These are phyloP conservation scores for Dryomyza anilis DNA, from an alignment of 2,888 invertebrate species.

Conservation along the genomic window DNA sequence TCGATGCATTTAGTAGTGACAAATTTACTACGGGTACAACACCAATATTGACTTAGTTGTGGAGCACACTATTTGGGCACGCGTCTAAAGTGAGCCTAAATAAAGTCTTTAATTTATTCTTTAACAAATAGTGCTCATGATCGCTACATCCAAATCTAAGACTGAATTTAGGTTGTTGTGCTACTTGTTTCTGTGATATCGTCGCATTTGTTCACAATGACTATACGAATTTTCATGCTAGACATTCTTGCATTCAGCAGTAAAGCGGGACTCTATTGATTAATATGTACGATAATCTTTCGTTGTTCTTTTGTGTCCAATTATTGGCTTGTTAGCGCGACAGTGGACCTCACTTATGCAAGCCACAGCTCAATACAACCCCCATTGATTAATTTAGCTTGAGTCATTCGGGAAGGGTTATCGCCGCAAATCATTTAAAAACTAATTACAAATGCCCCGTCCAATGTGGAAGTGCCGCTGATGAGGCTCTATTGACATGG, in stretches of 20 bases:
- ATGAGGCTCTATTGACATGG: conserved; percentile 4
- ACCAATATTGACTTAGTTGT: background rate
- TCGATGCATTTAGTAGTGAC: conserved; percentile 1
- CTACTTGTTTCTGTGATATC: background rate
- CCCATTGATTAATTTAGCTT: conserved; percentile 13
- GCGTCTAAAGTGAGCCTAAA: no score
- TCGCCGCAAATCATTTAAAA: conserved; percentile 12
- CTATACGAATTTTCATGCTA: background rate
- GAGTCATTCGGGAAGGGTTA: conserved; percentile 8
- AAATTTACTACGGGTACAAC: background rate
- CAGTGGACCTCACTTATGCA: conserved; percentile 1
- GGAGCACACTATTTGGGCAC: no score
- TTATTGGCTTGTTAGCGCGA: background rate
- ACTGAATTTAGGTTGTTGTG: no score
- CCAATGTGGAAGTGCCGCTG: background rate
- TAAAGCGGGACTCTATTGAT: no score
- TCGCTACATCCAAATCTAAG: no score
- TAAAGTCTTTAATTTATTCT: no score
- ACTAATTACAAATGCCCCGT: conserved; percentile 2
- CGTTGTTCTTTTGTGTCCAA: conserved; percentile 8
- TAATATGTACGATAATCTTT: background rate
- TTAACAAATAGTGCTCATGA: no score
- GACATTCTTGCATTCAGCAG: background rate
- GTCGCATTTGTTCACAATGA: conserved; percentile 3
- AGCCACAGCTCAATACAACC: background rate